phyloP scores from a whole-genome alignment of 2,797 vertebrate species.

The Oreonectes daqikongensis region DNA sequence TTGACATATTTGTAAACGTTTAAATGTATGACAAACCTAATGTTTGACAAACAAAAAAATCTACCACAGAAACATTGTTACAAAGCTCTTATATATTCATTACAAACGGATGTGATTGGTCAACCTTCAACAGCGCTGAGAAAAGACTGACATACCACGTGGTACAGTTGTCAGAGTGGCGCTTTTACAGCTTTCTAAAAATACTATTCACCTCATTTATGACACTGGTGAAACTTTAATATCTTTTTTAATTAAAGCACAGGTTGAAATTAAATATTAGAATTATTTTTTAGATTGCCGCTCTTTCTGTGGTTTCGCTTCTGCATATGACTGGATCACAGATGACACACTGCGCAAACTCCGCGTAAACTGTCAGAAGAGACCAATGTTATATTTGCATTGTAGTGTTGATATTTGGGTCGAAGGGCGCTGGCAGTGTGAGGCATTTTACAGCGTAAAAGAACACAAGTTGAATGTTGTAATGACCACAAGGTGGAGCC shows the following conservation, averaged over 20 bases:
- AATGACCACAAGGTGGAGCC: conserved; percentile 15
- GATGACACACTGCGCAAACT: too few relatives aligned
- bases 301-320: not conserved
- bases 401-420: not conserved
- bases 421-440: not conserved
- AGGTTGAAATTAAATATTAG: not conserved
- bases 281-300: too few relatives aligned
- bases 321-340: not conserved
- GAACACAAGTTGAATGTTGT: not conserved
- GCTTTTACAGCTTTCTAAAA: too few relatives aligned
- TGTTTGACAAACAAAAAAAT: not conserved
- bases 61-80: too few relatives aligned
- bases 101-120: not conserved
- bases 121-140: not conserved
- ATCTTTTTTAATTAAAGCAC: not conserved
- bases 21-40: not conserved
- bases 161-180: accelerated
- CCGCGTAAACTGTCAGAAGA: not conserved
- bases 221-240: not conserved
- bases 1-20: not conserved
- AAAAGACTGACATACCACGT: not conserved
- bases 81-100: not conserved
- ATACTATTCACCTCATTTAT: not conserved
- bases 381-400: too few relatives aligned
- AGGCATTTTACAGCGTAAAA: not conserved